Conservation (phyloP, 2,797 vertebrate genomes). For the Taenioides sp. region DNA sequence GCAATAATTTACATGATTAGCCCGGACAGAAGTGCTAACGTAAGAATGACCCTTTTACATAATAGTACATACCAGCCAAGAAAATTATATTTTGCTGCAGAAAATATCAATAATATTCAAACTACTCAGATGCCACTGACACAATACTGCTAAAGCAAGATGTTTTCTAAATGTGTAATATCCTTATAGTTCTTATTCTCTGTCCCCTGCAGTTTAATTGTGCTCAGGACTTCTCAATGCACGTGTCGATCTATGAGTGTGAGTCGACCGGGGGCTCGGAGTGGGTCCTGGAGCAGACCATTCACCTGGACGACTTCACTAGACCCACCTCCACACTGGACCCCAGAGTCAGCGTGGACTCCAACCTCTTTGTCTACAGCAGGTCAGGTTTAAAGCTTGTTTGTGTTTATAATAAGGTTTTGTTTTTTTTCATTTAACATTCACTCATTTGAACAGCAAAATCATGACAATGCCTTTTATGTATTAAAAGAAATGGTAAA, state of each 20-base stretch:
- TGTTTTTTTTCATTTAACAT: too few relatives aligned
- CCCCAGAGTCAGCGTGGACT: slow-evolving; percentile 94
- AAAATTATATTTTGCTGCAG: too few relatives aligned
- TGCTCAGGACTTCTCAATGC: slow-evolving; percentile 94
- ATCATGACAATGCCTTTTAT: too few relatives aligned
- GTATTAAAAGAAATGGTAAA: too few relatives aligned
- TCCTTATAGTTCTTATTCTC: neutral
- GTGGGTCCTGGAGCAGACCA: slow-evolving; percentile 97
- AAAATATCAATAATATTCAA: too few relatives aligned
- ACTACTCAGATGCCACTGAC: too few relatives aligned
- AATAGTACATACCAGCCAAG: too few relatives aligned
- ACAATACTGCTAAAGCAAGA: neutral
- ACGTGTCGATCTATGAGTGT: slow-evolving; percentile 97
- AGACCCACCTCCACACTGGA: slow-evolving; percentile 88
- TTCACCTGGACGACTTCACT: slow-evolving; percentile 92
- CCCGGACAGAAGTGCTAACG: too few relatives aligned
- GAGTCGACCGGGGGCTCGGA: slow-evolving; percentile 98
- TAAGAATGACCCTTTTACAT: too few relatives aligned
- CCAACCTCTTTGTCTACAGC: slow-evolving; percentile 97
- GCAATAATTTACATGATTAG: too few relatives aligned
- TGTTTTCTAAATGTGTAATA: neutral
- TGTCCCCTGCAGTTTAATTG: slow-evolving; percentile 45
- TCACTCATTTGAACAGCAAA: too few relatives aligned
- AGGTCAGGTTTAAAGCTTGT: slow-evolving; percentile 69
- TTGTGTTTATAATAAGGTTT: neutral